A percentile compares a stretch with the other conserved stretches of the same genome.
Evolutionary conservation across 2,888 invertebrate species (phyloP).

Genomic region (Melanostoma mellinum): DNA sequence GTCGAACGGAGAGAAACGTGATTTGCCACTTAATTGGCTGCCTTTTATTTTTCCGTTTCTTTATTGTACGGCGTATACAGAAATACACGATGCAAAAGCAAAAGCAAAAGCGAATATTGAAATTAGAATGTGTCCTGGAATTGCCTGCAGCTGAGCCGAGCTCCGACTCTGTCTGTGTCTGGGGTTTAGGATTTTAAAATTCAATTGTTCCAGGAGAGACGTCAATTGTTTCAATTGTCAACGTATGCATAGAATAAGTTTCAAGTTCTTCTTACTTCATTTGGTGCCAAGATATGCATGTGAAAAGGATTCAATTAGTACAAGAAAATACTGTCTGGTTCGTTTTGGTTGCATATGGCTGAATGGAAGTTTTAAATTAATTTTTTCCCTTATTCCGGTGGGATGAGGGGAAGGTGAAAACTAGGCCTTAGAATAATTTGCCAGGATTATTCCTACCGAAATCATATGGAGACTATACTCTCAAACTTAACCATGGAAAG

Average conservation of each 20-base stretch:
- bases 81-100: background rate
- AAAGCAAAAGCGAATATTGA: constrained; percentile 36
- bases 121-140: constrained; percentile 28
- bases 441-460: constrained; percentile 1
- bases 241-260: constrained; percentile 38
- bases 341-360: constrained; percentile 22
- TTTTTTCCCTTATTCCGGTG: constrained; percentile 6
- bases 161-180: constrained; percentile 45
- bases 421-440: constrained; percentile 1
- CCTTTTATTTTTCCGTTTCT: constrained; percentile 58
- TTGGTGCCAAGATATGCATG: background rate
- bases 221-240: constrained; percentile 65
- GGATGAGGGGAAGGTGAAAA: constrained; percentile 1
- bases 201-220: constrained; percentile 52
- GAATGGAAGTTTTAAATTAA: constrained; percentile 33
- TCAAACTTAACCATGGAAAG: too few relatives aligned
- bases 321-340: background rate
- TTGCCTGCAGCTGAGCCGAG: constrained; percentile 19
- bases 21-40: constrained; percentile 72
- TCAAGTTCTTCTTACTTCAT: constrained; percentile 5
- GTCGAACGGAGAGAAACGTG: constrained; percentile 56
- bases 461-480: background rate
- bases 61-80: background rate
- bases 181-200: constrained; percentile 46
- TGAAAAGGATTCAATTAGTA: constrained; percentile 47